phyloP scores from a whole-genome alignment of 2,888 invertebrate genomes.

The Meteorus colon region DNA sequence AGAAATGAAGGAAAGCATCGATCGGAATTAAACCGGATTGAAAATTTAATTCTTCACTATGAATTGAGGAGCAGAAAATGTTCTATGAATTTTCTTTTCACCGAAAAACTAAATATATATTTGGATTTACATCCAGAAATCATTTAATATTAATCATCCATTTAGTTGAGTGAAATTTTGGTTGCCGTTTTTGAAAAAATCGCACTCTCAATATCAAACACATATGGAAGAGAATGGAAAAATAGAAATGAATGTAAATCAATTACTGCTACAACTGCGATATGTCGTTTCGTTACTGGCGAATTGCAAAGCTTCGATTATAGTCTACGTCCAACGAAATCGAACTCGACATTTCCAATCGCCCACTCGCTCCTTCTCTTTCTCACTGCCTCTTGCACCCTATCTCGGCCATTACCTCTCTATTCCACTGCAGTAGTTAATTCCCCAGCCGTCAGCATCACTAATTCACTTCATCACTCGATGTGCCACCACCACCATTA shows the following conservation, averaged over 20 bases:
- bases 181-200: too few species aligned
- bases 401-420: background rate
- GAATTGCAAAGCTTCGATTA: constrained; percentile 3
- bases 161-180: too few species aligned
- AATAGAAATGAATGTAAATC: background rate
- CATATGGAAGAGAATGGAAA: background rate
- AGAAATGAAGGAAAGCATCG: too few species aligned
- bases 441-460: constrained; percentile 32
- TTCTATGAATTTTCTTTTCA: too few species aligned
- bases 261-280: background rate
- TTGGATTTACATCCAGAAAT: too few species aligned
- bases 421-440: constrained; percentile 27
- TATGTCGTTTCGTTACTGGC: background rate
- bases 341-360: constrained; percentile 27
- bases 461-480: constrained; percentile 40
- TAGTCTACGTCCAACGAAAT: constrained; percentile 11
- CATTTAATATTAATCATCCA: too few species aligned
- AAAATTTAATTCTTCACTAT: too few species aligned
- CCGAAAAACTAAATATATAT: too few species aligned
- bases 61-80: too few species aligned
- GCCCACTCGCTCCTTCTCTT: background rate
- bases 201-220: too few species aligned
- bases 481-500: constrained; percentile 18
- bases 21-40: too few species aligned
- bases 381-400: background rate